phyloP scores from a whole-genome alignment of 2,888 invertebrate genomes.

The Pseudeuparius sepicola region DNA sequence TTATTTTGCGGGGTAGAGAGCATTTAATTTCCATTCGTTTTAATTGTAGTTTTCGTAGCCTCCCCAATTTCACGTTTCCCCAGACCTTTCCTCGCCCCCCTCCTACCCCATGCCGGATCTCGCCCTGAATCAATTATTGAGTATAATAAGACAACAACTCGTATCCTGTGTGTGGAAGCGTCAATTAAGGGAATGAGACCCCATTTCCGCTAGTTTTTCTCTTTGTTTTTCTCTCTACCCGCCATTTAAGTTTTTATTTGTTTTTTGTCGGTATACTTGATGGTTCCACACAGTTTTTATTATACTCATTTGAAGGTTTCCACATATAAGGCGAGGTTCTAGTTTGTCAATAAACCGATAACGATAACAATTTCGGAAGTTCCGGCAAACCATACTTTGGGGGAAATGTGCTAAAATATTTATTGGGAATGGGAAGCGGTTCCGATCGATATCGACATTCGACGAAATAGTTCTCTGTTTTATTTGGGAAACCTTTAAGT shows the following conservation, averaged over 20 bases:
- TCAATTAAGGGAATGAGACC: constrained; percentile 14
- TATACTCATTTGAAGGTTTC: constrained; percentile 41
- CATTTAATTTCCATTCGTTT: constrained; percentile 35
- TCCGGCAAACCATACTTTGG: too few relatives aligned
- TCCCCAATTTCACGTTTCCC: constrained; percentile 13
- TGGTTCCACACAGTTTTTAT: constrained; percentile 28
- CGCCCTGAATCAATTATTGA: constrained; percentile 36
- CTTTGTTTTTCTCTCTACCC: constrained; percentile 30
- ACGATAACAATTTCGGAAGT: too few relatives aligned
- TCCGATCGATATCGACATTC: too few relatives aligned
- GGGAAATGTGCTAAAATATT: too few relatives aligned
- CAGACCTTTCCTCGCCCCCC: constrained; percentile 21
- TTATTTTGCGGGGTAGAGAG: constrained; percentile 57
- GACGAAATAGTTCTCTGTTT: too few relatives aligned
- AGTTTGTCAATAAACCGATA: too few relatives aligned
- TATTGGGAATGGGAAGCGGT: too few relatives aligned
- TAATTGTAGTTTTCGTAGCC: constrained; percentile 23
- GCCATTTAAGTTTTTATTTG: constrained; percentile 25
- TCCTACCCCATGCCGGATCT: constrained; percentile 17
- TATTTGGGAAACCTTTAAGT: too few relatives aligned
- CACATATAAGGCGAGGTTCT: too few relatives aligned
- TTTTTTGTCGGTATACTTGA: constrained; percentile 14
- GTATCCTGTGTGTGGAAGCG: constrained; percentile 32
- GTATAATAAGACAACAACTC: constrained; percentile 31
- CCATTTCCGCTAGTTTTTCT: too few relatives aligned